A percentile compares a stretch with the other conserved stretches of the same genome.
Evolutionary conservation across 2,888 invertebrate genomes (phyloP).

Genomic region (Drosophila yooni): DNA sequence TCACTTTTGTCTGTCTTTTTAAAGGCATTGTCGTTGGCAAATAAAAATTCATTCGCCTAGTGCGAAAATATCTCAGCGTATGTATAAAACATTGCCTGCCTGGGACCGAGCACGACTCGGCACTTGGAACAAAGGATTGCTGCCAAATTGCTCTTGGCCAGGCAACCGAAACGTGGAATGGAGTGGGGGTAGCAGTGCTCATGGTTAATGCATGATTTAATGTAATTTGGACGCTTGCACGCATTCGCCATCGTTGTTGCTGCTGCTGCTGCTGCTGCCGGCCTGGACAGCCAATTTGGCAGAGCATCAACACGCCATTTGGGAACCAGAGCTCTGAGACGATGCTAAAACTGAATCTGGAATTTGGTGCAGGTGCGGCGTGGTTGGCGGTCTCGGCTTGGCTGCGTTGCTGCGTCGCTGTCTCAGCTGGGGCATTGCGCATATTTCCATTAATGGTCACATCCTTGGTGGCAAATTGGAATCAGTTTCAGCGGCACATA

Average conservation of each 20-base stretch:
- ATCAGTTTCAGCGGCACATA: slow-evolving; percentile 63
- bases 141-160: slow-evolving; percentile 72
- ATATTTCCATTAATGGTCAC: slow-evolving; percentile 79
- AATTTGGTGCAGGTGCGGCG: slow-evolving; percentile 45
- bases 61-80: slow-evolving; percentile 53
- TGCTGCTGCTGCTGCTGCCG: slow-evolving; percentile 16
- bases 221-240: slow-evolving; percentile 76
- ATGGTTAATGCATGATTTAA: slow-evolving; percentile 83
- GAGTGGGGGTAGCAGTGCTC: slow-evolving; percentile 53
- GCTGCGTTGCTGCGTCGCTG: slow-evolving; percentile 6
- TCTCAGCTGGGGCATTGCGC: slow-evolving; percentile 64
- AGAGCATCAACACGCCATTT: slow-evolving; percentile 82
- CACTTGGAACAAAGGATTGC: slow-evolving; percentile 71
- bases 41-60: slow-evolving; percentile 72
- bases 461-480: slow-evolving; percentile 80
- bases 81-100: slow-evolving; percentile 73
- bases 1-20: slow-evolving; percentile 6
- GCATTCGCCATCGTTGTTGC: slow-evolving; percentile 39
- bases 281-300: slow-evolving; percentile 70
- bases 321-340: slow-evolving; percentile 46
- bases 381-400: slow-evolving; percentile 1
- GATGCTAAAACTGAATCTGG: slow-evolving; percentile 22
- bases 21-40: slow-evolving; percentile 46
- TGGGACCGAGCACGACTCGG: slow-evolving; percentile 41
- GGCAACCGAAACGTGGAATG: slow-evolving; percentile 2